Conservation (phyloP, 2,113 vertebrate genomes). For the Excalfactoria chinensis region DNA sequence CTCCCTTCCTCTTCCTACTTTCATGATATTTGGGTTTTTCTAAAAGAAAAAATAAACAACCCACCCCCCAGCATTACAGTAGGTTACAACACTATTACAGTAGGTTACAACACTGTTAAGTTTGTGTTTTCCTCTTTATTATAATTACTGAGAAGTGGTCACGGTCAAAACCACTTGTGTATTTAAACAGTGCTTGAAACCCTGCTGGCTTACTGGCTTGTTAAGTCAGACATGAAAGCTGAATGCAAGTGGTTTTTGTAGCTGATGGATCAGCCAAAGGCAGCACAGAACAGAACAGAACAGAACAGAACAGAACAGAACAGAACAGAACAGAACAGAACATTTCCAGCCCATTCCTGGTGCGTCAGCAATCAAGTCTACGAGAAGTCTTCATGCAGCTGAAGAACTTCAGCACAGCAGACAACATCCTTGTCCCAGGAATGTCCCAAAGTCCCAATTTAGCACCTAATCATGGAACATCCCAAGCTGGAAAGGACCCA, state of each 20-base stretch:
- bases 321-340: no score
- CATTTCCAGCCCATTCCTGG: not conserved
- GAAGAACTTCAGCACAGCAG: not conserved
- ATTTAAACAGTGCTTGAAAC: not conserved
- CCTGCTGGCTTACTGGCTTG: not conserved
- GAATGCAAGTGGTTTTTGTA: not conserved
- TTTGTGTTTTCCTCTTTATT: not conserved
- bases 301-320: no score
- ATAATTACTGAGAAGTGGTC: not conserved
- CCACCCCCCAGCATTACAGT: not conserved
- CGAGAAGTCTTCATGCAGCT: not conserved
- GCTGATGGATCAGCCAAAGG: not conserved
- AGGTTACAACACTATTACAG: not conserved
- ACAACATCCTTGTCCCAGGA: not conserved
- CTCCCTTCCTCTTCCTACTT: not conserved
- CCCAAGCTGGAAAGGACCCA: no score
- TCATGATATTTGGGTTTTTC: not conserved
- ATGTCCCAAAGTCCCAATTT: not conserved
- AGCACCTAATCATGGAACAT: not conserved
- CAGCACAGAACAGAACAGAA: not conserved
- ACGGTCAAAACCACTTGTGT: not conserved
- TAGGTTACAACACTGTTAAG: not conserved
- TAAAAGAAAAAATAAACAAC: not conserved
- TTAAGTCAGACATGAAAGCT: not conserved
- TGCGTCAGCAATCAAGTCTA: not conserved